These are phyloP conservation scores for Diadromus collaris DNA, from an alignment of 2,888 invertebrate genomes.

Conservation along the genomic window DNA sequence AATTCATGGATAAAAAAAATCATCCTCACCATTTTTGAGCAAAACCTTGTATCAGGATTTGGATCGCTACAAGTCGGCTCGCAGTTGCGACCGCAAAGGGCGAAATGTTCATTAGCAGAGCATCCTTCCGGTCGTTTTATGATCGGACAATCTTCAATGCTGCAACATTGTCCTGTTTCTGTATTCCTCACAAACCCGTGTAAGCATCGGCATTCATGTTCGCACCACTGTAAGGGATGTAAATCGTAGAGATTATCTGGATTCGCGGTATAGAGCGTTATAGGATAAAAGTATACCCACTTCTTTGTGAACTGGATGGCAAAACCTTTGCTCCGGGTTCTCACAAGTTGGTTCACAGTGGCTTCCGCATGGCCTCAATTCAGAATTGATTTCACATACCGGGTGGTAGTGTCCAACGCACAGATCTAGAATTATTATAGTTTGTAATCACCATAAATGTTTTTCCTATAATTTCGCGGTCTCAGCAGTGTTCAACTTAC, in stretches of 20 bases:
- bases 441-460: background rate
- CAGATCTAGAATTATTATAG: constrained; percentile 4
- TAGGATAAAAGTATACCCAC: background rate
- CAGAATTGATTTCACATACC: constrained; percentile 24
- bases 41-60: no score
- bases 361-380: constrained; percentile 26
- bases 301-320: constrained; percentile 2
- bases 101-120: no score
- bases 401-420: constrained; percentile 4
- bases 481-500: background rate
- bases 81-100: no score
- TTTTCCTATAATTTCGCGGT: background rate
- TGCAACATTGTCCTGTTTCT: background rate
- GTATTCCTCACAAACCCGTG: background rate
- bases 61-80: no score
- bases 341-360: constrained; percentile 14
- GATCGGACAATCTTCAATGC: background rate
- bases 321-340: background rate
- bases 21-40: no score
- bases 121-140: no score
- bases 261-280: background rate
- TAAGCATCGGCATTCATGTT: constrained; percentile 1
- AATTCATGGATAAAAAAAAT: no score
- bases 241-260: background rate
- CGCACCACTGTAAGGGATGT: background rate